These are phyloP conservation scores for Panzeria rudis DNA, from an alignment of 2,888 invertebrate species.

Conservation along the genomic window DNA sequence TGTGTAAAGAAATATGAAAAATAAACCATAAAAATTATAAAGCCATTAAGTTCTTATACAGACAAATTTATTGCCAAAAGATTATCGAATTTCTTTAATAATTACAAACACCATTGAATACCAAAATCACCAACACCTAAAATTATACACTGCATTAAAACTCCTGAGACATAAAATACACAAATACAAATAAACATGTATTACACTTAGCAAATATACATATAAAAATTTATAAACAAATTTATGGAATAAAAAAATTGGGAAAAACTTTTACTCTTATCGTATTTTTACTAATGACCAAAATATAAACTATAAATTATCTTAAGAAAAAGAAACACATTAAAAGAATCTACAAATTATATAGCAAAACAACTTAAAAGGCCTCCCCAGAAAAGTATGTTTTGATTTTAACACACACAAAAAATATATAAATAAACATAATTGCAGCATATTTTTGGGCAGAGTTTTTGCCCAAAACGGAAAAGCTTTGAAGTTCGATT, in stretches of 20 bases:
- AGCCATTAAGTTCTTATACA: conserved; percentile 31
- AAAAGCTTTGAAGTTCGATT: conserved; percentile 74
- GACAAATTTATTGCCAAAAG: conserved; percentile 74
- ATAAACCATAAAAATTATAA: conserved; percentile 62
- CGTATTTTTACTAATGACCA: conserved; percentile 72
- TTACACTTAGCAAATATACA: background rate
- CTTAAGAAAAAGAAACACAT: conserved; percentile 61
- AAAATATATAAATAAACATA: conserved; percentile 52
- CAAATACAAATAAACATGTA: background rate
- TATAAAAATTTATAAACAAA: conserved; percentile 41
- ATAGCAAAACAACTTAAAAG: background rate
- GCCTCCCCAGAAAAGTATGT: conserved; percentile 62
- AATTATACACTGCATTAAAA: conserved; percentile 44
- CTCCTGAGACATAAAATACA: conserved; percentile 25
- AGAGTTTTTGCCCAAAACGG: conserved; percentile 42
- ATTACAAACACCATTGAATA: conserved; percentile 68
- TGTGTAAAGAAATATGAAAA: background rate
- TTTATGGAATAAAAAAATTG: conserved; percentile 12
- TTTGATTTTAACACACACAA: conserved; percentile 69
- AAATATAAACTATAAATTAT: conserved; percentile 74
- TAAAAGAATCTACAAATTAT: conserved; percentile 70
- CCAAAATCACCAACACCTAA: conserved; percentile 65
- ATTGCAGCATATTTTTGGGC: conserved; percentile 70
- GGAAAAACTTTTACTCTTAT: conserved; percentile 64
- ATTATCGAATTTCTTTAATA: conserved; percentile 79